These are phyloP conservation scores for Herpailurus yagouaroundi DNA, from an alignment of 2,113 vertebrate genomes.

Conservation along the genomic window DNA sequence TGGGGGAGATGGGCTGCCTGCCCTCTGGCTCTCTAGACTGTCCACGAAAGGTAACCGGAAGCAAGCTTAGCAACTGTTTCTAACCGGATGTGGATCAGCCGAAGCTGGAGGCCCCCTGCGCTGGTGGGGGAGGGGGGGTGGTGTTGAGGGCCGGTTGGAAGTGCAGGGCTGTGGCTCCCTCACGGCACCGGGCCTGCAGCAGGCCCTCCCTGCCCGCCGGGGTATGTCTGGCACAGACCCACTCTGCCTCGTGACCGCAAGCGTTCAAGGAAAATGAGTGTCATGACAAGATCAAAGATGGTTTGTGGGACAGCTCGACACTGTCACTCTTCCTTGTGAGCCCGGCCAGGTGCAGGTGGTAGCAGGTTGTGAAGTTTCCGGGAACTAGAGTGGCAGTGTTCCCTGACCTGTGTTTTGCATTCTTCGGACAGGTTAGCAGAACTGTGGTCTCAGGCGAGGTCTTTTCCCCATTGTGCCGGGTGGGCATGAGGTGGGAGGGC, in stretches of 20 bases:
- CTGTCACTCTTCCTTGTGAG: background rate
- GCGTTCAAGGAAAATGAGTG: background rate
- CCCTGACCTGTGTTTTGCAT: background rate
- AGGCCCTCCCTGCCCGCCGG: accelerated
- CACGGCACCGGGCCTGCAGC: accelerated
- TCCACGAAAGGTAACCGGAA: background rate
- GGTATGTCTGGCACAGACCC: too few relatives aligned
- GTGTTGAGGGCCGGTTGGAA: background rate
- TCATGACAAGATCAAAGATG: background rate
- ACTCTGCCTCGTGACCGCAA: background rate
- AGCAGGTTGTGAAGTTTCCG: background rate
- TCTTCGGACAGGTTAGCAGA: background rate
- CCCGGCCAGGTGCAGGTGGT: background rate
- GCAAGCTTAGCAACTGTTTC: background rate
- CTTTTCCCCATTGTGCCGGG: background rate
- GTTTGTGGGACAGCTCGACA: background rate
- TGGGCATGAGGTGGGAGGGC: background rate
- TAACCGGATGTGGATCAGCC: background rate
- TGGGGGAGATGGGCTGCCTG: background rate
- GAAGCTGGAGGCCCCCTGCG: background rate
- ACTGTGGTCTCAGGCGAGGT: background rate
- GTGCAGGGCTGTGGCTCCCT: background rate
- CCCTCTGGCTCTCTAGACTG: background rate
- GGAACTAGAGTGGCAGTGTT: background rate
- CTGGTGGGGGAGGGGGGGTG: too few relatives aligned